These are phyloP conservation scores for Dolichomitus sp. DNA, from an alignment of 2,888 invertebrate species.

Conservation along the genomic window DNA sequence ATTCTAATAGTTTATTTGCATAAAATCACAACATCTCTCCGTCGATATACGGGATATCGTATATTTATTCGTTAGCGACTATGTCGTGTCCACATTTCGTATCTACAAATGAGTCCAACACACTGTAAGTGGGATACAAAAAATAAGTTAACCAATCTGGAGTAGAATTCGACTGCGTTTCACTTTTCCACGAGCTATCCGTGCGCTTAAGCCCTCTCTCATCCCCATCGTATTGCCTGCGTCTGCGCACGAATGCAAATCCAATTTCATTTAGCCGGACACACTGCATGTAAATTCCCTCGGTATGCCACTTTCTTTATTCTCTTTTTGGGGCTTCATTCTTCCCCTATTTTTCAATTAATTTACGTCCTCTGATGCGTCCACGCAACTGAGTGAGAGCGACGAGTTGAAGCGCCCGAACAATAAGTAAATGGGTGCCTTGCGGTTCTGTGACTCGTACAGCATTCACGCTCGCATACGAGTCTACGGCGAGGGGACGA, in stretches of 20 bases:
- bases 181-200: conserved; percentile 18
- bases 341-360: conserved; percentile 58
- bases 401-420: conserved; percentile 8
- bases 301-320: conserved; percentile 56
- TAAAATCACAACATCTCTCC: conserved; percentile 31
- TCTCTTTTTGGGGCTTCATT: conserved; percentile 61
- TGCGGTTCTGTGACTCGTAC: conserved; percentile 41
- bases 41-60: neutral
- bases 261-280: conserved; percentile 67
- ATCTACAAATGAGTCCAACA: conserved; percentile 37
- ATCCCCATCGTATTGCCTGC: conserved; percentile 30
- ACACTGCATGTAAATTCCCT: conserved; percentile 64
- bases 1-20: conserved; percentile 61
- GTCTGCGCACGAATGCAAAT: conserved; percentile 62
- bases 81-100: conserved; percentile 10
- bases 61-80: conserved; percentile 36
- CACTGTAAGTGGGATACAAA: conserved; percentile 11
- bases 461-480: conserved; percentile 29
- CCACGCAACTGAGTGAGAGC: conserved; percentile 26
- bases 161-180: conserved; percentile 26
- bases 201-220: conserved; percentile 31
- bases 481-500: conserved; percentile 37
- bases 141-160: conserved; percentile 42
- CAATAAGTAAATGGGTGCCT: conserved; percentile 11
- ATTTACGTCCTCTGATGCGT: conserved; percentile 41